Percentiles rank a stretch among this genome's conserved stretches.
Evolutionary conservation across 2,888 invertebrate genomes (phyloP).

Genomic region (Eurytoma californica): DNA sequence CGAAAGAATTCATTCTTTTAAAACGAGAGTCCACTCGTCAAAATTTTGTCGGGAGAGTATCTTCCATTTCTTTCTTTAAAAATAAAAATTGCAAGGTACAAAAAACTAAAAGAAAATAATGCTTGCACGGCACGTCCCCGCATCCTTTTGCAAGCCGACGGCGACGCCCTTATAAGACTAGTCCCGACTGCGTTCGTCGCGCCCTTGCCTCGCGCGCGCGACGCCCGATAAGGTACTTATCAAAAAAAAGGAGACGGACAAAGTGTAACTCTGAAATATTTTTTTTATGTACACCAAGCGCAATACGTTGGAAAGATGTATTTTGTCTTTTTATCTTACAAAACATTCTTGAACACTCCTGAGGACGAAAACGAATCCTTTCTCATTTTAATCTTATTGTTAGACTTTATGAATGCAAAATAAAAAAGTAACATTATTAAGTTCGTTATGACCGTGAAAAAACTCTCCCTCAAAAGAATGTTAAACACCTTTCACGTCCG

Average conservation of each 20-base stretch:
- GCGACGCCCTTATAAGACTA: conserved; percentile 51
- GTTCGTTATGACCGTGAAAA: conserved; percentile 18
- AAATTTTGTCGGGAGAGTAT: conserved; percentile 55
- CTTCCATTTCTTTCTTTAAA: conserved; percentile 33
- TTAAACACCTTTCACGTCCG: conserved; percentile 47
- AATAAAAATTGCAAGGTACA: conserved; percentile 47
- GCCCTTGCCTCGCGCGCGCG: conserved; percentile 18
- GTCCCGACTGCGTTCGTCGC: conserved; percentile 54
- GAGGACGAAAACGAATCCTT: conserved; percentile 51
- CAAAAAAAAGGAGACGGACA: conserved; percentile 48
- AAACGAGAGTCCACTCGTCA: conserved; percentile 13
- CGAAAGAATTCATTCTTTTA: neutral
- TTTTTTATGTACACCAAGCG: conserved; percentile 56
- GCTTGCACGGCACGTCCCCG: conserved; percentile 34
- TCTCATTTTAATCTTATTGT: conserved; percentile 28
- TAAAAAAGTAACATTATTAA: conserved; percentile 22
- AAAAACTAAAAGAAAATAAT: conserved; percentile 46
- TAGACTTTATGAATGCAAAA: conserved; percentile 28
- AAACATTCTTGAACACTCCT: conserved; percentile 39
- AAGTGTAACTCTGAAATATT: conserved; percentile 35
- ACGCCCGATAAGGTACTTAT: conserved; percentile 50
- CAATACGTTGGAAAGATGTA: conserved; percentile 55
- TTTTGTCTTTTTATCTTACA: conserved; percentile 37
- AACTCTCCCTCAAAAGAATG: conserved; percentile 31
- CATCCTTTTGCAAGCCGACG: conserved; percentile 7